Percentiles rank a stretch among this genome's conserved stretches.
Evolutionary conservation across 2,113 vertebrate genomes (phyloP).

Genomic region (Bostrychus sinensis): DNA sequence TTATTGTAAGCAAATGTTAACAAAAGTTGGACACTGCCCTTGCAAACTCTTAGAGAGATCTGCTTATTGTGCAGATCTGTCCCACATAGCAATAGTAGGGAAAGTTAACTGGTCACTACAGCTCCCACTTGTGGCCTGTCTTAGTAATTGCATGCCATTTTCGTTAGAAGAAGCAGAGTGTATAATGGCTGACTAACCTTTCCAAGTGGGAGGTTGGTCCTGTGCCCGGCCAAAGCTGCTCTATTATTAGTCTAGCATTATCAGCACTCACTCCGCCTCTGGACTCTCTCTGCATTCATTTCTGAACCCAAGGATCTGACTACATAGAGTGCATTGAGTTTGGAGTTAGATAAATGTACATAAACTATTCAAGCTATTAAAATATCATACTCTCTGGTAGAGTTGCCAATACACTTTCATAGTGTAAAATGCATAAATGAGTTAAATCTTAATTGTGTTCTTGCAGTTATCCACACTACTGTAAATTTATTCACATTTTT

Average conservation of each 20-base stretch:
- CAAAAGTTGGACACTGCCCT: conserved; percentile 24
- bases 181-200: conserved; percentile 26
- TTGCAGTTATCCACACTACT: conserved; percentile 1
- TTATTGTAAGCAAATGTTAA: conserved; percentile 2
- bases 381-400: conserved; percentile 73
- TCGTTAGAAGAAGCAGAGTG: not conserved
- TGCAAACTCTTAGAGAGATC: conserved; percentile 23
- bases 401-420: conserved; percentile 60
- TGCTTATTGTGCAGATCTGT: conserved; percentile 27
- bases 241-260: conserved; percentile 52
- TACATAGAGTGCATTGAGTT: not conserved
- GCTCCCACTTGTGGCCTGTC: conserved; percentile 62
- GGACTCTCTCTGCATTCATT: conserved; percentile 22
- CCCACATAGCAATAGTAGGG: not conserved
- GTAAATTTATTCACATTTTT: conserved; percentile 13
- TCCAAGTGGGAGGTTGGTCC: conserved; percentile 34
- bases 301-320: conserved; percentile 14
- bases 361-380: conserved; percentile 15
- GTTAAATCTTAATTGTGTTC: conserved; percentile 21
- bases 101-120: conserved; percentile 12
- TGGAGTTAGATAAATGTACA: conserved; percentile 25
- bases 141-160: conserved; percentile 46
- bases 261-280: conserved; percentile 32
- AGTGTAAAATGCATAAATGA: conserved; percentile 19
- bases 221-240: conserved; percentile 34